Percentiles rank a stretch among this genome's conserved stretches.
Evolutionary conservation across 2,113 vertebrate species (phyloP).

Genomic region (Lophius piscatorius): DNA sequence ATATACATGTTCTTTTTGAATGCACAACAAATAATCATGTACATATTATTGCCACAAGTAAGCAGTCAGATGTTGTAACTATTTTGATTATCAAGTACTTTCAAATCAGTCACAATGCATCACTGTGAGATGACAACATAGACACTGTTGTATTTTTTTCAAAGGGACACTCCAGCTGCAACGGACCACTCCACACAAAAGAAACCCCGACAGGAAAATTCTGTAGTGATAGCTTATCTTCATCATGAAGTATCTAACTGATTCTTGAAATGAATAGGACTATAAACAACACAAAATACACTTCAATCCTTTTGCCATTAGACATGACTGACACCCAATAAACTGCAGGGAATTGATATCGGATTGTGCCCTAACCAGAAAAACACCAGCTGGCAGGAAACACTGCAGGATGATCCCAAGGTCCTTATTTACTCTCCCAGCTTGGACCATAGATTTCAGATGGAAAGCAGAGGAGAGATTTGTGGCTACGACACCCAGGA

Average conservation of each 20-base stretch:
- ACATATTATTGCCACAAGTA: too few relatives aligned
- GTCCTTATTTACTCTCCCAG: background rate
- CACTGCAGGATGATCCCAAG: background rate
- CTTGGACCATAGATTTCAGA: background rate
- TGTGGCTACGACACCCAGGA: background rate
- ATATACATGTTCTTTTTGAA: too few relatives aligned
- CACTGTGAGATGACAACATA: too few relatives aligned
- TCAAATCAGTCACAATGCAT: too few relatives aligned
- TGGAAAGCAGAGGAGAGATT: background rate
- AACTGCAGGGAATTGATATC: background rate
- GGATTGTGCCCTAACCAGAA: background rate
- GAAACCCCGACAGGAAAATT: background rate
- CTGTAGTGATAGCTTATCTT: background rate
- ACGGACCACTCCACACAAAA: background rate
- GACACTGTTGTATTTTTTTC: too few relatives aligned
- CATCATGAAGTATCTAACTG: background rate
- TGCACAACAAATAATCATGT: too few relatives aligned
- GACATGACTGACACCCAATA: background rate
- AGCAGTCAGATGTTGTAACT: too few relatives aligned
- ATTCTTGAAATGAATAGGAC: background rate
- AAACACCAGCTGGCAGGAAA: background rate
- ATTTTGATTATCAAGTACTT: too few relatives aligned
- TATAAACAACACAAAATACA: background rate
- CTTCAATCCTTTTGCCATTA: background rate
- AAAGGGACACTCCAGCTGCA: background rate